Base-by-base conservation (phyloP, 2,797 vertebrate species). In the Scleropages formosus region DNA sequence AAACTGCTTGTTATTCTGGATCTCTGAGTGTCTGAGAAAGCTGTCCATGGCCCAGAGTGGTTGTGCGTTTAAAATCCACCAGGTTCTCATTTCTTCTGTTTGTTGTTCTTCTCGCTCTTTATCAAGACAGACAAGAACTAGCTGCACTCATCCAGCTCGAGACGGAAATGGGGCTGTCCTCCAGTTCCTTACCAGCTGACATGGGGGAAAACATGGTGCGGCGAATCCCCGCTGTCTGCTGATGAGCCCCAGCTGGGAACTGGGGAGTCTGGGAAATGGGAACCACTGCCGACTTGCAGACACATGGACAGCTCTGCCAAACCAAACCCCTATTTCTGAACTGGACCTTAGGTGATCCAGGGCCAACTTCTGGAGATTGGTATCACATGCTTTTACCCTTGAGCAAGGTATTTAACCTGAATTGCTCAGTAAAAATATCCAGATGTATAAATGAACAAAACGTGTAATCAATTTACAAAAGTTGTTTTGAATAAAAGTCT, bases 341-440 rank as follows among this genome's bases (percentile, higher is more conserved):
- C 31, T 46, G 26, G 53, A 69, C 51, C 59, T 63, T 59, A 78
- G 76, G 72, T 79, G 73, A 82, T 78, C 75, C 47, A 73, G 49
- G 26, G 18, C 44, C 18, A 74, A 76, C 74, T 81, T 85, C 82
- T 83, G 85, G 80, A 83, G 77, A 31, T 11, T 85, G 31, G 31
- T 39, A 39, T 39, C 31, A 6, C 31, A 2, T 39, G 39, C 2
- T 31, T 6, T 39, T 39, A 61, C 59, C 59, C 59, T 20, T 61
- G 15, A 61, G 59, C 15, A 18, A 3, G 4, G 3, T n/a, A 9
- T 59, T 2, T 61, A 61, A 4, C 16, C n/a, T 20, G n/a, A 61
- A 61, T 61, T 18, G 59, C 59, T 18, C 53, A 56, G 53, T 12
- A 61, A 61, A 61, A 61, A 18, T 20, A 61, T 61, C 15, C 59